Evolutionary conservation across 1,140 invertebrate genomes (phyloP).

Genomic region (Aphidius ervi): DNA sequence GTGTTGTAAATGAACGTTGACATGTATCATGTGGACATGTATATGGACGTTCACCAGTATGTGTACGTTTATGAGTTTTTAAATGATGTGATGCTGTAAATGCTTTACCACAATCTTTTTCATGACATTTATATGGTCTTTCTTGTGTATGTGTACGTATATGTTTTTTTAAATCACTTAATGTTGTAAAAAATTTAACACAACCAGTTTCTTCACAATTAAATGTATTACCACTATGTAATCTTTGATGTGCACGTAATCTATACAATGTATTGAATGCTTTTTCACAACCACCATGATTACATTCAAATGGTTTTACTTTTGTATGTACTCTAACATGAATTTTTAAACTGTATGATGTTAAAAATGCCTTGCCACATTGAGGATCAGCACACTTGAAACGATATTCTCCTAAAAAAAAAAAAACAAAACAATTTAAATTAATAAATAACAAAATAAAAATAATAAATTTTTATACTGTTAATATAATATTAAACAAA

Average conservation of each 20-base stretch:
- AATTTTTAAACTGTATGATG: conserved; percentile 92
- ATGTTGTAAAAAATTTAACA: conserved; percentile 87
- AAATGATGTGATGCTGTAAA: conserved; percentile 92
- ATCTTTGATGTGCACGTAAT: conserved; percentile 83
- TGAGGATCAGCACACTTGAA: conserved; percentile 84
- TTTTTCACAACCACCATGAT: conserved; percentile 76
- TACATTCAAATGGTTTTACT: conserved; percentile 84
- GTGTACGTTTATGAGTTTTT: conserved; percentile 70
- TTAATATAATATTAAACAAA: too few species aligned
- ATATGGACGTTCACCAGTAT: conserved; percentile 72
- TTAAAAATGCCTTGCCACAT: conserved; percentile 91
- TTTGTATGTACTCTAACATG: conserved; percentile 93
- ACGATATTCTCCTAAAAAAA: conserved; percentile 80
- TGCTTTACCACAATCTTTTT: conserved; percentile 82
- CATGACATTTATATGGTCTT: conserved; percentile 81
- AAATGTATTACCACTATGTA: conserved; percentile 94
- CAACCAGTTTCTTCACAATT: conserved; percentile 83
- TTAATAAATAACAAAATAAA: too few species aligned
- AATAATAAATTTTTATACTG: too few species aligned
- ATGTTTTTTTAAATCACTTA: conserved; percentile 92
- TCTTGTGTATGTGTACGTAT: conserved; percentile 88
- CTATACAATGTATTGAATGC: conserved; percentile 93
- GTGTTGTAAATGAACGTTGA: conserved; percentile 73
- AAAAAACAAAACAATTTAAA: neutral
- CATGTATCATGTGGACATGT: conserved; percentile 69